Percentiles rank a stretch among this genome's conserved stretches.
phyloP scores from a whole-genome alignment of 2,797 vertebrate species.

The Scolopax rusticola region DNA sequence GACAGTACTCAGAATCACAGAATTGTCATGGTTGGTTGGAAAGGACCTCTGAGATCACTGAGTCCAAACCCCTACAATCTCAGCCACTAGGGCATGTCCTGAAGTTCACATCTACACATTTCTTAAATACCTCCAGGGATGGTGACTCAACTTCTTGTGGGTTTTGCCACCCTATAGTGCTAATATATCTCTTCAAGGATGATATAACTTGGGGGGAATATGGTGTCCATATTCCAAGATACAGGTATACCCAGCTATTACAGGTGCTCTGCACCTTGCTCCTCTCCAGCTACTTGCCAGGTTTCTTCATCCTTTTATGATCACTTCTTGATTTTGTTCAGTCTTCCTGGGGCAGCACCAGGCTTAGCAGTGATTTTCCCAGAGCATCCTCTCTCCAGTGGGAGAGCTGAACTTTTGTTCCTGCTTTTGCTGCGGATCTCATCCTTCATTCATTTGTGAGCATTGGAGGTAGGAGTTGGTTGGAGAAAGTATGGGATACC shows the following conservation, averaged over 20 bases:
- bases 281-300: not conserved
- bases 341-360: not conserved
- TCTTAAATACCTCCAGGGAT: too few relatives aligned
- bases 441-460: not conserved
- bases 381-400: not conserved
- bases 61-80: too few relatives aligned
- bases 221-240: not conserved
- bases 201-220: not conserved
- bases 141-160: not conserved
- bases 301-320: not conserved
- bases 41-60: too few relatives aligned
- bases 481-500: not conserved
- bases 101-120: too few relatives aligned
- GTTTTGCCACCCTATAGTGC: not conserved
- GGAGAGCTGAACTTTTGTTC: not conserved
- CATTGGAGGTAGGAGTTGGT: not conserved
- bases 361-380: not conserved
- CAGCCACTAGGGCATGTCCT: too few relatives aligned
- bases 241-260: not conserved
- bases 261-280: not conserved
- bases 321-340: not conserved
- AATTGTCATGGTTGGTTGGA: too few relatives aligned
- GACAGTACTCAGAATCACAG: too few relatives aligned
- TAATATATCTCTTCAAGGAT: not conserved
- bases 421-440: not conserved